A percentile compares a stretch with the other conserved stretches of the same genome.
These are phyloP conservation scores for Myiotriccus ornatus DNA, from an alignment of 2,797 vertebrate genomes.

Conservation along the genomic window DNA sequence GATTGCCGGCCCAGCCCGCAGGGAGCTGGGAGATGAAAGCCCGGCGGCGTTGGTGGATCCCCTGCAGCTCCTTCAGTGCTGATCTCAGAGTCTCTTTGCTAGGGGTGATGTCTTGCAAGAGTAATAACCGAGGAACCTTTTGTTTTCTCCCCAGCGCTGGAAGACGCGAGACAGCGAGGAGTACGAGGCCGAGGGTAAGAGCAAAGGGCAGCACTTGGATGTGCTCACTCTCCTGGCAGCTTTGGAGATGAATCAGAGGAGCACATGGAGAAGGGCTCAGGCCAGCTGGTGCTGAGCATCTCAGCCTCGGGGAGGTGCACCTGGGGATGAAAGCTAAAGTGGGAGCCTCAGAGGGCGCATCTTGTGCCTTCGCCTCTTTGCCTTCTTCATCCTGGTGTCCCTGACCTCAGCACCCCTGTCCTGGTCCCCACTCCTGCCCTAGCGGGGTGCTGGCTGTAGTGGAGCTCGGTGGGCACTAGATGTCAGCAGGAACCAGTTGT, in stretches of 20 bases:
- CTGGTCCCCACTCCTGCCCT: neutral
- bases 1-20: neutral
- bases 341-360: neutral
- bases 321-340: fast-evolving
- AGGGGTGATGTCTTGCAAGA: neutral
- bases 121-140: neutral
- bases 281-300: neutral
- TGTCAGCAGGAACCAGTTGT: neutral
- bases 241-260: neutral
- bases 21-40: neutral
- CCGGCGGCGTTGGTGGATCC: neutral
- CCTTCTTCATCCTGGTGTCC: neutral
- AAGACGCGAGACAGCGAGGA: slow-evolving; percentile 74
- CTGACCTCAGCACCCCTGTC: neutral
- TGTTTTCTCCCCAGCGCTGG: slow-evolving; percentile 70
- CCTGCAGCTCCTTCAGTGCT: neutral
- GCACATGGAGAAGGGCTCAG: fast-evolving
- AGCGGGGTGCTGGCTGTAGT: neutral
- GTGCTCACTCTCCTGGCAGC: neutral
- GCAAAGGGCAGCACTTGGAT: fast-evolving
- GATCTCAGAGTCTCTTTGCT: neutral
- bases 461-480: neutral
- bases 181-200: slow-evolving; percentile 82
- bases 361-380: neutral
- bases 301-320: neutral